Conservation (phyloP, 2,113 vertebrate species). For the Chunga burmeisteri region DNA sequence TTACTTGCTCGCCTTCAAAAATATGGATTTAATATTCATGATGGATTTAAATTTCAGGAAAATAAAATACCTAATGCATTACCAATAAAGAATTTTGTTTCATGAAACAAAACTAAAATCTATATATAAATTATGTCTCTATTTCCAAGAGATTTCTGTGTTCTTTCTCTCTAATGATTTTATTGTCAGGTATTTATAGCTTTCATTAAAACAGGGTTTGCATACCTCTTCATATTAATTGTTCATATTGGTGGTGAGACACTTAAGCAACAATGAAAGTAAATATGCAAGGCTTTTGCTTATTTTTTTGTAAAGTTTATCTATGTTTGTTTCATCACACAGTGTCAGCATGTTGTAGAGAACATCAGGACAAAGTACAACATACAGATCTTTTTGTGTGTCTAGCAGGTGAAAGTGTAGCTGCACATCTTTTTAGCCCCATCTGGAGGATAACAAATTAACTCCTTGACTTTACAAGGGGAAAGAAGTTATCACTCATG, state of each 20-base stretch:
- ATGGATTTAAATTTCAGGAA: slow-evolving; percentile 19
- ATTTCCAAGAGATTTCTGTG: neutral
- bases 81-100: slow-evolving; percentile 10
- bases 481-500: neutral
- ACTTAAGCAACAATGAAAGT: neutral
- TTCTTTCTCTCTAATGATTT: neutral
- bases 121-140: neutral
- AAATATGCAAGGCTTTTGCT: neutral
- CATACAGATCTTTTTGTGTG: neutral
- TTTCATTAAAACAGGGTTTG: neutral
- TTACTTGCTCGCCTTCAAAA: slow-evolving; percentile 1
- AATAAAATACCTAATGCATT: slow-evolving; percentile 13
- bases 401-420: neutral
- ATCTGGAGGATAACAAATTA: slow-evolving; percentile 32
- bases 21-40: slow-evolving; percentile 54
- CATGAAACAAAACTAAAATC: neutral
- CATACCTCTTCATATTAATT: neutral
- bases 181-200: slow-evolving; percentile 15
- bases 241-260: neutral
- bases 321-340: neutral
- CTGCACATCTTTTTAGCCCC: neutral
- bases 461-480: slow-evolving; percentile 7
- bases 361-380: neutral
- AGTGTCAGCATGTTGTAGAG: neutral
- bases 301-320: neutral